Base-by-base conservation (phyloP, 2,797 vertebrate genomes). In the Sebastes elongatus region DNA sequence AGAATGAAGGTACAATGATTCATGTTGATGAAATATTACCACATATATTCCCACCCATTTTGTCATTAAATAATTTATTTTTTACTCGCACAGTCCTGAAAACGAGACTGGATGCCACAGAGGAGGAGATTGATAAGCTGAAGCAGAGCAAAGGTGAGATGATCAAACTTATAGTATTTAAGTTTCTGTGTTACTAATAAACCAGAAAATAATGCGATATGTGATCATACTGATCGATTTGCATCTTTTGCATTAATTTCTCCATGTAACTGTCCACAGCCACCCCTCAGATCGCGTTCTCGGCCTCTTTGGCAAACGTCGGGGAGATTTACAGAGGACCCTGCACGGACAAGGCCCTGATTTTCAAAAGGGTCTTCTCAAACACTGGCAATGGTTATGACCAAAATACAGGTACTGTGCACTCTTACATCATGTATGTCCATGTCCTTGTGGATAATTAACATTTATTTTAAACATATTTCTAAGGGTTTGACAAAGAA, bases 61-160 rank as follows among this genome's bases (percentile, higher is more conserved):
- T 27, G 3, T 56, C 4, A 33, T 20, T 38, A 10, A 20, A 2
- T 2, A 2, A 10, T 53, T 27, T 33, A 18, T 28, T 57, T 42
- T 33, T 6, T 10, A 62, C 16, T 35, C 59, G 2, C 4, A 49
- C 76, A 87, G 89, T 1, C 18, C 49, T 87, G 25, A 25, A 71
- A 71, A 67, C 7, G 2, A 62, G 76, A n/a, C 75, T 82, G 61
- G 53, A 33, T 13, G 56, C 56, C 3, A 63, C 79, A 14, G 70
- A 74, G 61, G 23, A 35, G 22, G 73, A 77, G 22, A 60, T 82
- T 22, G 18, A 59, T 2, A 28, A 71, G 4, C 73, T 90, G 28
- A 89, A 86, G 64, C 61, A 74, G 38, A 75, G 7, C 2, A 38
- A 95, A 88, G 94, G 96, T 97, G 90, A 95, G 38, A 30, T 6